A percentile compares a stretch with the other conserved stretches of the same genome.
Evolutionary conservation across 2,113 vertebrate species (phyloP).

Genomic region (Tiliqua scincoides): DNA sequence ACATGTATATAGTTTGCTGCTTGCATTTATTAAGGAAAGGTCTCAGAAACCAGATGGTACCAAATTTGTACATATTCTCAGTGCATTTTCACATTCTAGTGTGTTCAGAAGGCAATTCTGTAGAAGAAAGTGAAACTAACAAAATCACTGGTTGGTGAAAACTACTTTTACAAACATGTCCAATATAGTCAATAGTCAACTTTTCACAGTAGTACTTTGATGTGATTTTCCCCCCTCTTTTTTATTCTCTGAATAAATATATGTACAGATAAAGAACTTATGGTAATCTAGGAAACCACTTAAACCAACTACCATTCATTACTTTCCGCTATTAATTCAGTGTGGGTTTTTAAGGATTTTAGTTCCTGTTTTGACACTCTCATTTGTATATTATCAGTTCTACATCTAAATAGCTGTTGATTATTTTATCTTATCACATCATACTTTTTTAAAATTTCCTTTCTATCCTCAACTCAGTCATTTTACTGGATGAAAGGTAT

Average conservation of each 20-base stretch:
- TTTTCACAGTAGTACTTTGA: conserved; percentile 59
- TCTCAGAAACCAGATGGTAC: conserved; percentile 77
- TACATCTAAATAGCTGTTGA: conserved; percentile 7
- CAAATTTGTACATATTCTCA: conserved; percentile 79
- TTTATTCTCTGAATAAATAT: conserved; percentile 66
- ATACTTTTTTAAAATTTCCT: conserved; percentile 32
- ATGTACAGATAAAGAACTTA: conserved; percentile 31
- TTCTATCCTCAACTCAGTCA: conserved; percentile 45
- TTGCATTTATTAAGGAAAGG: conserved; percentile 77
- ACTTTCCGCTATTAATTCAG: conserved; percentile 37
- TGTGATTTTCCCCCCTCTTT: conserved; percentile 64
- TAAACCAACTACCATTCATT: conserved; percentile 54
- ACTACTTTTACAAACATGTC: conserved; percentile 74
- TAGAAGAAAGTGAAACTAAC: conserved; percentile 83
- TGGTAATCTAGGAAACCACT: conserved; percentile 48
- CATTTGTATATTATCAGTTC: conserved; percentile 26
- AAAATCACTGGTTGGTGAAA: conserved; percentile 74
- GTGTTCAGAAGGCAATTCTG: conserved; percentile 78
- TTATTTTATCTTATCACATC: conserved; percentile 47
- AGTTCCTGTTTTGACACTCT: conserved; percentile 45
- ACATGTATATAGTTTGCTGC: conserved; percentile 78
- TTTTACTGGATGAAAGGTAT: conserved; percentile 35
- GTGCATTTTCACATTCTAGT: conserved; percentile 76
- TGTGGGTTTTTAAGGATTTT: conserved; percentile 43
- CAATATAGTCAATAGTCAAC: conserved; percentile 75